Conservation (phyloP, 2,888 invertebrate species). For the Pachydiplax longipennis region DNA sequence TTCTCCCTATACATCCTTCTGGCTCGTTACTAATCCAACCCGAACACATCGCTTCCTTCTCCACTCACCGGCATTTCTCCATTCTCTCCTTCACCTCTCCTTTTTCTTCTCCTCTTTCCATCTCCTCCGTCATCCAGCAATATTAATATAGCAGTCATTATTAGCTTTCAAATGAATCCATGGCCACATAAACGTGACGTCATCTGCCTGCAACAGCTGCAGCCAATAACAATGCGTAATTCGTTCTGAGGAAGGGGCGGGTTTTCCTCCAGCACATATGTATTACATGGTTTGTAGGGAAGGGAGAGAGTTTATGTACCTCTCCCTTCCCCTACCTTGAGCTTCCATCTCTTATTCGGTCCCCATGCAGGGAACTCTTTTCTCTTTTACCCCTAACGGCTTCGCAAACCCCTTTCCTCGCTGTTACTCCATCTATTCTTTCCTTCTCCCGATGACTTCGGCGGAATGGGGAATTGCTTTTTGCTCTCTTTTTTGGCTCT, state of each 20-base stretch:
- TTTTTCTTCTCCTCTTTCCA: not conserved
- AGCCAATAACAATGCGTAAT: slow-evolving; percentile 49
- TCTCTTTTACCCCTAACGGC: too few relatives aligned
- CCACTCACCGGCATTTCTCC: not conserved
- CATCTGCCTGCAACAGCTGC: slow-evolving; percentile 51
- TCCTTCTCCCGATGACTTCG: not conserved
- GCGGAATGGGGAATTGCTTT: not conserved
- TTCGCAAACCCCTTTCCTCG: too few relatives aligned
- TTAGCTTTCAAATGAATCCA: slow-evolving; percentile 55
- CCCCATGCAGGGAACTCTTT: not conserved
- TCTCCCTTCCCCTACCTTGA: not conserved
- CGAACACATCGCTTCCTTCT: not conserved
- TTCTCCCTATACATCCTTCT: not conserved
- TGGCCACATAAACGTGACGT: slow-evolving; percentile 49
- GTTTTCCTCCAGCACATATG: not conserved
- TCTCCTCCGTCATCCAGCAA: not conserved
- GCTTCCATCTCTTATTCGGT: not conserved
- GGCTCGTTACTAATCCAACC: not conserved
- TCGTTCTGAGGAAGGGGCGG: not conserved
- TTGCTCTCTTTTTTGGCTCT: too few relatives aligned
- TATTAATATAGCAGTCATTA: slow-evolving; percentile 53
- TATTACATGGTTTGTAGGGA: not conserved
- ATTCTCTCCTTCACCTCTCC: not conserved
- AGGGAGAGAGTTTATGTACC: not conserved
- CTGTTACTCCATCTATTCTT: not conserved